Evolutionary conservation across 2,797 vertebrate species (phyloP), one percentile per base, ranked within the genome.

Genomic region (Pseudomugil tenellus): DNA sequence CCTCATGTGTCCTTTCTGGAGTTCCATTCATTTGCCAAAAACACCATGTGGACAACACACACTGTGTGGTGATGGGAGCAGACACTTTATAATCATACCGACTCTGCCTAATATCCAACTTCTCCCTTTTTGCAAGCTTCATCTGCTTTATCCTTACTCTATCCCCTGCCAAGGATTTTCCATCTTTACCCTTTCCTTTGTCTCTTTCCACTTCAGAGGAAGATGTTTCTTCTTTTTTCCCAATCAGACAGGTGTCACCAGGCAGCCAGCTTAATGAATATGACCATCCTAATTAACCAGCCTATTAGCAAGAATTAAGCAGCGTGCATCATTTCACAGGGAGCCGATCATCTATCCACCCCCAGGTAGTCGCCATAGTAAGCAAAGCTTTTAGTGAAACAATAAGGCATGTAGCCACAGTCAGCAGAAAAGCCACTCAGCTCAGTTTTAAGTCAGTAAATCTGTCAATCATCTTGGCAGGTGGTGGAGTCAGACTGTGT

Each of bases 391-490:
- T 34, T 12, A 28, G 23, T 35, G 19, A 68, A 69, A 51, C 12
- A 64, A 48, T 71, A 26, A 31, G 48, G 63, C 31, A 56, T 53
- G 51, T 17, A 48, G 26, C 48, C 64, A 26, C 62, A 28, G 17
- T 49, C 28, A 49, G 67, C 28, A 68, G 48, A 74, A 41, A 67
- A 79, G 71, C 53, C 59, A 48, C 67, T 60, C 57, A 17, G 34
- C 65, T 72, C 21, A n/a, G 66, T 7, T 31, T 41, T 60, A 37
- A 59, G 72, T 55, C 71, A 64, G 59, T 80, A 60, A 76, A 80
- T 80, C 72, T 80, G 85, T 79, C 87, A 74, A 49, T 81, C 85
- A 74, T 46, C 79, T 51, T 65, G 12, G 86, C 81, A 86, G 83
- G 86, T 69, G 76, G 81, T 80, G 68, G 77, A 85, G 83, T 66